Percentiles rank a stretch among this genome's conserved stretches.
phyloP scores from a whole-genome alignment of 2,888 invertebrate species.

The Drosophila pseudotalamancana region DNA sequence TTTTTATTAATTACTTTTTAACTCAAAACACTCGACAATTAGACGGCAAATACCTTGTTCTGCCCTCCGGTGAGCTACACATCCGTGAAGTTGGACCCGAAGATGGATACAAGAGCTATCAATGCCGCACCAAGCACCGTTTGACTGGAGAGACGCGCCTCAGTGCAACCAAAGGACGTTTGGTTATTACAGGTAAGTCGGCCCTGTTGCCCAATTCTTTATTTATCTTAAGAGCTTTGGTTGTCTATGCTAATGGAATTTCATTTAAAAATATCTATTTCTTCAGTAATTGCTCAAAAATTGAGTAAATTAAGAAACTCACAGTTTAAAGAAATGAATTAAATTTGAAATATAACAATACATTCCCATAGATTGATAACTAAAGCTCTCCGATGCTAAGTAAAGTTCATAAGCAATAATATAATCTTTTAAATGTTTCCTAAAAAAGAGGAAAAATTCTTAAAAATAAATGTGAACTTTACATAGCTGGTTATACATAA shows the following conservation, averaged over 20 bases:
- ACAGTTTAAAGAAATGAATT: no score
- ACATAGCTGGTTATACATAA: constrained; percentile 1
- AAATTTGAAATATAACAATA: background rate
- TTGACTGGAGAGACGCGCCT: constrained; percentile 96
- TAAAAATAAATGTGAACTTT: constrained; percentile 12
- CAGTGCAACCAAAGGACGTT: constrained; percentile 96
- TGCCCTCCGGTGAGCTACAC: constrained; percentile 97
- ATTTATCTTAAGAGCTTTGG: constrained; percentile 19
- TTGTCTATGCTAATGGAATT: constrained; percentile 3
- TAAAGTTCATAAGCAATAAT: constrained; percentile 32
- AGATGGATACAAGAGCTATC: constrained; percentile 97
- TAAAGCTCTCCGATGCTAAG: constrained; percentile 25
- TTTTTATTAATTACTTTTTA: constrained; percentile 17
- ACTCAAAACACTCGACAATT: constrained; percentile 49
- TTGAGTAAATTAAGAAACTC: no score
- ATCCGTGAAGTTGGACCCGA: constrained; percentile 97
- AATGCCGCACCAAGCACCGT: constrained; percentile 96
- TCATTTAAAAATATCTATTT: background rate
- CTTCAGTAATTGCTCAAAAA: no score
- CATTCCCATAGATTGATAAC: background rate
- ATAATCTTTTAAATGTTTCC: background rate
- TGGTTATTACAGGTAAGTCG: constrained; percentile 97
- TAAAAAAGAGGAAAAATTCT: background rate
- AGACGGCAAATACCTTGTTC: constrained; percentile 98
- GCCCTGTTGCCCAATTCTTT: constrained; percentile 59